Percentiles rank a stretch among this genome's conserved stretches.
These are phyloP conservation scores for Caenorhabditis afra DNA, from an alignment of 2,888 invertebrate species.

Conservation along the genomic window DNA sequence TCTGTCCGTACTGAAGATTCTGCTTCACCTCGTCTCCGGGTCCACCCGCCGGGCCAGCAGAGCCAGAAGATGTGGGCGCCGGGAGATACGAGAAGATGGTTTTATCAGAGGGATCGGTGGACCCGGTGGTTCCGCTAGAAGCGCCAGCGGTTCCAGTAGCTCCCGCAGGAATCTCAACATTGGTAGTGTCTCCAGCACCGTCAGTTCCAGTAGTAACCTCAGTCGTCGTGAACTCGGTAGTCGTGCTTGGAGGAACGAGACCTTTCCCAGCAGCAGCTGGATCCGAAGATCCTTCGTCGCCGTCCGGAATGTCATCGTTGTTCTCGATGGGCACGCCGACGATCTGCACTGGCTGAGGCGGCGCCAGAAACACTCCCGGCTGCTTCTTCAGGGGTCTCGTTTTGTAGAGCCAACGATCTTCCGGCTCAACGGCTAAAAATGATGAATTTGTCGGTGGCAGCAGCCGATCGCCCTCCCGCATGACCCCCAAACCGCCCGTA, in stretches of 20 bases:
- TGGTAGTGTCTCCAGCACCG: too few relatives aligned
- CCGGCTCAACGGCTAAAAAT: slow-evolving; percentile 3
- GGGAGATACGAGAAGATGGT: background rate
- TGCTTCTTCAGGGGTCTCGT: too few relatives aligned
- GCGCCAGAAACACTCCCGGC: too few relatives aligned
- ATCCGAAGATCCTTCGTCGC: too few relatives aligned
- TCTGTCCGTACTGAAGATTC: slow-evolving; percentile 18
- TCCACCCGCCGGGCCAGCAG: background rate
- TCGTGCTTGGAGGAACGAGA: background rate
- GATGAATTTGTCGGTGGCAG: too few relatives aligned
- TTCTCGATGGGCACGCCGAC: too few relatives aligned
- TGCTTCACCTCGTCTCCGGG: slow-evolving; percentile 22
- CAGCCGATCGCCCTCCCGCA: background rate
- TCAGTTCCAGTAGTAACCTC: background rate
- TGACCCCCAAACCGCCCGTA: background rate
- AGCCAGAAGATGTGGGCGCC: background rate
- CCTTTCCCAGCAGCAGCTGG: background rate
- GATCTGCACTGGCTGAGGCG: too few relatives aligned
- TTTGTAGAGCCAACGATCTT: slow-evolving; percentile 9
- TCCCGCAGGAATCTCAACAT: too few relatives aligned
- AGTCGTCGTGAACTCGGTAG: slow-evolving; percentile 2
- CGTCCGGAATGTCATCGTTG: too few relatives aligned
- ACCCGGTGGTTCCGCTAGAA: too few relatives aligned
- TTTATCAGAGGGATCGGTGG: background rate
- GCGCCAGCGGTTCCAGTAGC: background rate